Base-by-base conservation (phyloP, 1,140 invertebrate genomes). In the Trialeurodes vaporariorum region DNA sequence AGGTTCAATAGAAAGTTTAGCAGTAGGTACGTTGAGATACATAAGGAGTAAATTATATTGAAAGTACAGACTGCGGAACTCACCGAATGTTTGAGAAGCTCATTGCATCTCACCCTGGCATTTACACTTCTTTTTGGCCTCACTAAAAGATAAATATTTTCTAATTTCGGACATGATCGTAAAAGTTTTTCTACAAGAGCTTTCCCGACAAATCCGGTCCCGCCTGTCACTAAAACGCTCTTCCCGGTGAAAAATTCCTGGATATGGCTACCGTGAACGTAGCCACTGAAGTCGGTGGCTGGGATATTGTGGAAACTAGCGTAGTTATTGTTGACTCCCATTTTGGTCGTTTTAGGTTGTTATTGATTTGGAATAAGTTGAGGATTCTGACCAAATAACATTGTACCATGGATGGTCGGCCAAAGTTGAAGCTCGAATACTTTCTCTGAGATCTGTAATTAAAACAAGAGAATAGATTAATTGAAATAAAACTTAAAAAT, bases 151-250 rank as follows among this genome's bases (percentile, higher is more conserved):
- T 89, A 94, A 65, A 93, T 85, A 61, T 81, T 84, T 49, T 82
- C 78, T 2, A 94, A 65, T 1, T 84, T 84, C 0, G 86, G 82
- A 78, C 90, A 94, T 1, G 86, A 89, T 70, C 89, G 81, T 11
- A 91, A 77, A 25, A 91, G 73, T 76, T 92, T 93, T 77, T 92
- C 89, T 1, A 92, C 84, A 1, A 92, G 79, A 63, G 80, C 84
- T 76, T 90, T 91, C 11, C 88, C 88, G 76, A 90, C 81, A 73
- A 89, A 91, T 24, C 87, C 87, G 2, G 86, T 86, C 1, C 75
- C 80, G 1, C 83, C 82, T 2, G 82, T 84, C 21, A 85, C 72
- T 21, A 85, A 73, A 13, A 89, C 75, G 64, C 77, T 79, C 69
- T 82, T 81, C 1, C 79, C 80, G n/a, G 73, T 68, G 75, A 83